Evolutionary conservation across 2,113 vertebrate genomes (phyloP).

Genomic region (Salminus brasiliensis): DNA sequence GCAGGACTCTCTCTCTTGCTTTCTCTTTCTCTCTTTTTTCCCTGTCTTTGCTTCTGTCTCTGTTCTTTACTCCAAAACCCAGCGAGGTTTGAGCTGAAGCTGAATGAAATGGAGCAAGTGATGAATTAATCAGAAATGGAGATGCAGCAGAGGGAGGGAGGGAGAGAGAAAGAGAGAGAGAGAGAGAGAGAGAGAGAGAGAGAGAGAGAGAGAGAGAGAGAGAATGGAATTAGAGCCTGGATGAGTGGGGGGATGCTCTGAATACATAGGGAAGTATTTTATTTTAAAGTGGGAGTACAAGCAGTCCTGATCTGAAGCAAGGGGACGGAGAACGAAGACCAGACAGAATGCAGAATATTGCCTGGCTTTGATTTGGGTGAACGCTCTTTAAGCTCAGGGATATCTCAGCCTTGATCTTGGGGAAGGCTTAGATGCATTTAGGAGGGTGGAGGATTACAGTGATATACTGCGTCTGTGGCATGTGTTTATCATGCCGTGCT

Average conservation of each 20-base stretch:
- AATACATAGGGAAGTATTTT: conserved; percentile 12
- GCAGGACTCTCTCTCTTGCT: neutral
- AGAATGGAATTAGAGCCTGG: conserved; percentile 25
- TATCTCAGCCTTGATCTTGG: conserved; percentile 52
- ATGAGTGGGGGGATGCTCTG: neutral
- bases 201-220: conserved; percentile 19
- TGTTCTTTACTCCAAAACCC: neutral
- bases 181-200: conserved; percentile 30
- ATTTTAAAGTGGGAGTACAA: conserved; percentile 32
- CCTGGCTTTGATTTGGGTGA: conserved; percentile 54
- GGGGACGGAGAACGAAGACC: neutral
- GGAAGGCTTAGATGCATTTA: conserved; percentile 40
- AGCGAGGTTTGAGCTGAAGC: neutral
- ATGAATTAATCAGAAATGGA: conserved; percentile 30
- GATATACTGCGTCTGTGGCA: conserved; percentile 42
- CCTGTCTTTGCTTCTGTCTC: neutral
- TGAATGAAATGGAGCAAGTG: conserved; percentile 17
- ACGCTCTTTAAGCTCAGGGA: conserved; percentile 33
- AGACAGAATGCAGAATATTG: conserved; percentile 34
- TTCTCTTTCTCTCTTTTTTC: neutral
- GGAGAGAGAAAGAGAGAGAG: conserved; percentile 3
- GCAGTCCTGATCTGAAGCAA: conserved; percentile 41
- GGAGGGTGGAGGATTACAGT: conserved; percentile 41
- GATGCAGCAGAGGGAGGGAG: conserved; percentile 18
- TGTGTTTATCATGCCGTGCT: conserved; percentile 41